Percentiles rank a stretch among this genome's conserved stretches.
phyloP scores from a whole-genome alignment of 1,140 invertebrate genomes.

The Drosophila nebulosa region DNA sequence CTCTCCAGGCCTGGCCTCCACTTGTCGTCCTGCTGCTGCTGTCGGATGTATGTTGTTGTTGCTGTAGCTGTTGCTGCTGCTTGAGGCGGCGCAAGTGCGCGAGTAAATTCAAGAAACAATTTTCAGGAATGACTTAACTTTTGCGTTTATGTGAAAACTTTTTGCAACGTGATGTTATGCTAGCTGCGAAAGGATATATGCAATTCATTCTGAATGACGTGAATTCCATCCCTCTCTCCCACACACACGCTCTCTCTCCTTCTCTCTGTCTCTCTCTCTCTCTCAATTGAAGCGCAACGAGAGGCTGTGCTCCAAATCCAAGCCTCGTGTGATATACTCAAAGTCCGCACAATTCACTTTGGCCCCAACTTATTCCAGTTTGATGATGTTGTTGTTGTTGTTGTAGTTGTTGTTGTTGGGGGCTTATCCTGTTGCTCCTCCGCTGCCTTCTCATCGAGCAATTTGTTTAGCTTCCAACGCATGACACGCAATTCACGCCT shows the following conservation, averaged over 20 bases:
- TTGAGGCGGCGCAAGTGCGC: slow-evolving; percentile 43
- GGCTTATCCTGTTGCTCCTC: background rate
- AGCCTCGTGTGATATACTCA: slow-evolving; percentile 34
- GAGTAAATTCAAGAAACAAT: slow-evolving; percentile 79
- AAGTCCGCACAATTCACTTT: slow-evolving; percentile 30
- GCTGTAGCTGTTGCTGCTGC: background rate
- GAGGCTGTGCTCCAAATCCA: slow-evolving; percentile 49
- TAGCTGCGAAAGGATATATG: slow-evolving; percentile 55
- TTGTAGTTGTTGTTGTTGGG: background rate
- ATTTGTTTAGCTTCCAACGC: slow-evolving; percentile 34
- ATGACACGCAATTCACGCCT: slow-evolving; percentile 20
- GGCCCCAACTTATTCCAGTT: background rate
- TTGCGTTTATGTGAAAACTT: slow-evolving; percentile 78
- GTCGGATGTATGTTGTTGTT: background rate
- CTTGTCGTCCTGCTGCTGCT: slow-evolving; percentile 33
- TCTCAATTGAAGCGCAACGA: slow-evolving; percentile 37
- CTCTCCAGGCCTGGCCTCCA: slow-evolving; percentile 22
- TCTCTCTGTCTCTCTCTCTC: background rate
- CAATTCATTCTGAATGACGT: slow-evolving; percentile 28
- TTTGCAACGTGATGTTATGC: slow-evolving; percentile 73
- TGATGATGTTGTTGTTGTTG: background rate
- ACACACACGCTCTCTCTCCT: background rate
- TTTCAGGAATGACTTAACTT: slow-evolving; percentile 79
- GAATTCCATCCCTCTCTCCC: background rate
- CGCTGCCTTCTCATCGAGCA: slow-evolving; percentile 19